Conservation (phyloP, 2,888 invertebrate species). For the Drosophila conformis region DNA sequence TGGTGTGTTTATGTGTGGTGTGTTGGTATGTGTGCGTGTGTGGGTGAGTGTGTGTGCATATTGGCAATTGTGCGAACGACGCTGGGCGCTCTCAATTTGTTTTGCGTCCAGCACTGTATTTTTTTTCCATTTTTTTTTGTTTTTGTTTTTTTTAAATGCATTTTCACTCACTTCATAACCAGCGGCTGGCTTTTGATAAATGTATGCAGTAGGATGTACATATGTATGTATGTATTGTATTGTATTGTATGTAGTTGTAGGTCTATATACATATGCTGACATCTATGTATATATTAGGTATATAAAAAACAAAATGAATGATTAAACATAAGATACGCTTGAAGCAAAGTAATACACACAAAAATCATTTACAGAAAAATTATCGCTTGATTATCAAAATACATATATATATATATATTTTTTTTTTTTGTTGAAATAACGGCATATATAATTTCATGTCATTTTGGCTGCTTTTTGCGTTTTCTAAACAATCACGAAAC, state of each 20-base stretch:
- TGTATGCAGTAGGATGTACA: conserved; percentile 43
- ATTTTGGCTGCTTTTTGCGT: conserved; percentile 46
- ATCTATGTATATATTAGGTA: conserved; percentile 20
- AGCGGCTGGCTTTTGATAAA: conserved; percentile 62
- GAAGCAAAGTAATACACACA: conserved; percentile 53
- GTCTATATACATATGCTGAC: conserved; percentile 10
- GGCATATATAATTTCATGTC: conserved; percentile 27
- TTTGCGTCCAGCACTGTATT: conserved; percentile 50
- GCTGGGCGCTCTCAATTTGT: conserved; percentile 31
- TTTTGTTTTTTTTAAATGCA: conserved; percentile 53
- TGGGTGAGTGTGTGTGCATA: conserved; percentile 38
- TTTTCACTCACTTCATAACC: conserved; percentile 49
- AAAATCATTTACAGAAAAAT: conserved; percentile 38
- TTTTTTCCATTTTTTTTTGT: neutral
- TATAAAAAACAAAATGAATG: conserved; percentile 39
- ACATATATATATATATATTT: conserved; percentile 10
- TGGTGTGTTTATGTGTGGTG: conserved; percentile 5
- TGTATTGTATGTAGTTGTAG: conserved; percentile 29
- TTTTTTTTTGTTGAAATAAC: conserved; percentile 18
- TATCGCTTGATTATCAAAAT: conserved; percentile 39
- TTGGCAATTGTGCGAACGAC: conserved; percentile 64
- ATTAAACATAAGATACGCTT: conserved; percentile 47
- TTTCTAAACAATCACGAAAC: conserved; percentile 44
- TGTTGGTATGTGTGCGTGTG: conserved; percentile 28
- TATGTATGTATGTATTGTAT: conserved; percentile 25